phyloP scores from a whole-genome alignment of 2,888 invertebrate species.

The Drosophila demipolita region DNA sequence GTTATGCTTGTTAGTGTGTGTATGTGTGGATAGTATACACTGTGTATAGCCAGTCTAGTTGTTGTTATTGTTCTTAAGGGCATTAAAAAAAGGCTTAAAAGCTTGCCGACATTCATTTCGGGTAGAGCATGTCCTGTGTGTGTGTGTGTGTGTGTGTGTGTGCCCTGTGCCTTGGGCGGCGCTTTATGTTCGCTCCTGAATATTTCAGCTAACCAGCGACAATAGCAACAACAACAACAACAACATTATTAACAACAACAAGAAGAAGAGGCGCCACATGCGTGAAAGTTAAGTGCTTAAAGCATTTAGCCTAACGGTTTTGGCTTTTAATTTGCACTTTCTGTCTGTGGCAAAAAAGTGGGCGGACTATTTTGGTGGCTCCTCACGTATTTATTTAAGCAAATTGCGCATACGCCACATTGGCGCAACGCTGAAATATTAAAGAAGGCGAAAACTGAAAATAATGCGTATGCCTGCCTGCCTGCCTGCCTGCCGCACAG shows the following conservation, averaged over 20 bases:
- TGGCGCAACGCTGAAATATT: slow-evolving; percentile 55
- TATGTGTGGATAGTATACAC: slow-evolving; percentile 31
- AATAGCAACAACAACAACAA: slow-evolving; percentile 20
- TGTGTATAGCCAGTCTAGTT: slow-evolving; percentile 62
- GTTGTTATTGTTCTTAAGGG: slow-evolving; percentile 59
- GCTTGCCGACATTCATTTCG: slow-evolving; percentile 73
- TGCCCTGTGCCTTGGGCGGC: slow-evolving; percentile 46
- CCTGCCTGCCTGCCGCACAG: neutral
- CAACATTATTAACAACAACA: slow-evolving; percentile 10
- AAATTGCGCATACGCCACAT: slow-evolving; percentile 71
- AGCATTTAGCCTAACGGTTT: slow-evolving; percentile 72
- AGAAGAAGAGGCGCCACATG: slow-evolving; percentile 32
- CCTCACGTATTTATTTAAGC: slow-evolving; percentile 72
- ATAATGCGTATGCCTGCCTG: slow-evolving; percentile 26
- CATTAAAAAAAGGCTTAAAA: slow-evolving; percentile 81
- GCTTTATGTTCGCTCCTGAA: slow-evolving; percentile 58
- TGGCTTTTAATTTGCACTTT: slow-evolving; percentile 70
- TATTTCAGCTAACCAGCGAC: slow-evolving; percentile 55
- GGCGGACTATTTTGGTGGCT: neutral
- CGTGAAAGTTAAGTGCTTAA: slow-evolving; percentile 73
- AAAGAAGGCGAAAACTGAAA: slow-evolving; percentile 48
- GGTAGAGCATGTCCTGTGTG: slow-evolving; percentile 6
- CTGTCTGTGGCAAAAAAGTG: slow-evolving; percentile 9
- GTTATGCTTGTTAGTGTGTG: slow-evolving; percentile 33
- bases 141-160: slow-evolving; percentile 13